A percentile compares a stretch with the other conserved stretches of the same genome.
These are phyloP conservation scores for Lacanobia oleracea DNA, from an alignment of 2,888 invertebrate species.

Conservation along the genomic window DNA sequence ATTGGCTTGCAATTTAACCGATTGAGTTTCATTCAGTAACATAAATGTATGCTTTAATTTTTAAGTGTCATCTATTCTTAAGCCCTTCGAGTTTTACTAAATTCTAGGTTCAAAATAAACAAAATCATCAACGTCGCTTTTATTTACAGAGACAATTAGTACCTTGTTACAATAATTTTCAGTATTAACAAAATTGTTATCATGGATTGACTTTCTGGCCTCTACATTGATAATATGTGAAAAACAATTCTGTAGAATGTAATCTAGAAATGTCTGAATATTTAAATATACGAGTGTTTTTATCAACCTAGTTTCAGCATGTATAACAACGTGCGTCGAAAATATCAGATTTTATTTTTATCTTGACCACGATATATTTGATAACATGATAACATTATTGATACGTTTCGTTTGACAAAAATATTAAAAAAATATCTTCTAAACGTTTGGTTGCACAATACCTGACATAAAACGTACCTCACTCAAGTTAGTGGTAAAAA, in stretches of 20 bases:
- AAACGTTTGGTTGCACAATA: background rate
- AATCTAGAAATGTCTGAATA: conserved; percentile 31
- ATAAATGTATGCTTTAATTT: too few species aligned
- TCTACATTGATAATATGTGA: background rate
- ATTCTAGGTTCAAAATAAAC: too few species aligned
- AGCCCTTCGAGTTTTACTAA: too few species aligned
- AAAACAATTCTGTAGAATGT: background rate
- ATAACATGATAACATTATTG: conserved; percentile 17
- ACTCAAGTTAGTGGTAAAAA: background rate
- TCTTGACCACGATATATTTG: conserved; percentile 12
- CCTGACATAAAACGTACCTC: background rate
- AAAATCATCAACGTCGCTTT: too few species aligned
- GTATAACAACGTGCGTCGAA: conserved; percentile 14
- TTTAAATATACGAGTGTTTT: background rate
- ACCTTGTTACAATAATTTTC: background rate
- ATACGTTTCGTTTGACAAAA: background rate
- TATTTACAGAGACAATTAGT: too few species aligned
- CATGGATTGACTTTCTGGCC: background rate
- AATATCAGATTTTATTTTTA: conserved; percentile 21
- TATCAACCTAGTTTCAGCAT: conserved; percentile 3
- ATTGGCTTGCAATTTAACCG: too few species aligned
- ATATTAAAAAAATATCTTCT: background rate
- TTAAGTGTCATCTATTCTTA: background rate
- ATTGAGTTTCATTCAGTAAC: too few species aligned
- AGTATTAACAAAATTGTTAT: background rate